Percentiles rank a stretch among this genome's conserved stretches.
These are phyloP conservation scores for Agrilus biguttatus DNA, from an alignment of 2,888 invertebrate genomes.

Conservation along the genomic window DNA sequence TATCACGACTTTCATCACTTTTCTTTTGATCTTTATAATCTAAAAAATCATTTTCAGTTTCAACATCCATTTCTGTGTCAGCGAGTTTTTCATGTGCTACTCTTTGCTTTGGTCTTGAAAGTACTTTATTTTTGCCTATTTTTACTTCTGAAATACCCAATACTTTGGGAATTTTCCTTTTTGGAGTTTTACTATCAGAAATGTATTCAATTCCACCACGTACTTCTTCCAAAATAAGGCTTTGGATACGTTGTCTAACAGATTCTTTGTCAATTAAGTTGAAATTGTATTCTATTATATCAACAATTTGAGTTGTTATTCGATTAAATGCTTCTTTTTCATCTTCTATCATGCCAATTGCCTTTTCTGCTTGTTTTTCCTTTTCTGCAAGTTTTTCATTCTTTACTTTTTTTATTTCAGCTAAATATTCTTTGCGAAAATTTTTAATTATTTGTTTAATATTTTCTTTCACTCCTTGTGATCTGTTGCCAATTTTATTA, in stretches of 20 bases:
- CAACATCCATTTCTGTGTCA: conserved; percentile 7
- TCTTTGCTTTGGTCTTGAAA: conserved; percentile 5
- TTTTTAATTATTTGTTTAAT: conserved; percentile 8
- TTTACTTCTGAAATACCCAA: conserved; percentile 2
- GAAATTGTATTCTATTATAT: conserved; percentile 33
- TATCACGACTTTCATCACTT: conserved; percentile 12
- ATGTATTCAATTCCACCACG: neutral
- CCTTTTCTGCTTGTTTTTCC: conserved; percentile 27
- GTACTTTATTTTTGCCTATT: conserved; percentile 4
- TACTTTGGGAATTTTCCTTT: conserved; percentile 2
- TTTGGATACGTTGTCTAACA: conserved; percentile 31
- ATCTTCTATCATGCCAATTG: conserved; percentile 20
- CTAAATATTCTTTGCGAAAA: conserved; percentile 7
- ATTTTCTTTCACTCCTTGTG: conserved; percentile 9
- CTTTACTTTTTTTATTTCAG: conserved; percentile 4
- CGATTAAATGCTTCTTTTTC: conserved; percentile 34
- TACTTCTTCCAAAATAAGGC: conserved; percentile 22
- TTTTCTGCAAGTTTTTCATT: conserved; percentile 17
- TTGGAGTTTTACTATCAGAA: neutral
- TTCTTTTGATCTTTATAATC: too few species aligned
- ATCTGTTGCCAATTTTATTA: conserved; percentile 1
- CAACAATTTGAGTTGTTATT: conserved; percentile 33
- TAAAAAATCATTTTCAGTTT: neutral
- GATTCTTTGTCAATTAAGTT: conserved; percentile 34
- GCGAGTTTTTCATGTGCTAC: conserved; percentile 5